Conservation (phyloP, 2,888 invertebrate genomes). For the Mythimna ferrago region DNA sequence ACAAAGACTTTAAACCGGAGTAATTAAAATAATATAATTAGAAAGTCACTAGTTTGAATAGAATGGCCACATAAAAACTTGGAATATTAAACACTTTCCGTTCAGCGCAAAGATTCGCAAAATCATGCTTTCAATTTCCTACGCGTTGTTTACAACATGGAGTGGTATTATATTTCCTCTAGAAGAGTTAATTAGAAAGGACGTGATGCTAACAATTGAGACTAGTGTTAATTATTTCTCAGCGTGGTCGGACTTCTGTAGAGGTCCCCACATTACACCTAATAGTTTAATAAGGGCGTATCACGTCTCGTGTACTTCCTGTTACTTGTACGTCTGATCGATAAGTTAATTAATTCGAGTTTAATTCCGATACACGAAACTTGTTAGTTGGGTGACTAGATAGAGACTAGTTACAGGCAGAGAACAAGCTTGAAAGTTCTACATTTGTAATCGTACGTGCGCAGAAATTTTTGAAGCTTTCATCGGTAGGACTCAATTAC, state of each 20-base stretch:
- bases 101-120: conserved; percentile 6
- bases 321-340: conserved; percentile 8
- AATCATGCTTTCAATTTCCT: conserved; percentile 14
- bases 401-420: not conserved
- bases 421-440: conserved; percentile 2
- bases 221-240: conserved; percentile 16
- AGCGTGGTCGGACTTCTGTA: conserved; percentile 3
- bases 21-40: not conserved
- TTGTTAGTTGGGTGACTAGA: conserved; percentile 7
- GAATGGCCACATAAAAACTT: not conserved
- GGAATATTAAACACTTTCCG: not conserved
- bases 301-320: conserved; percentile 14
- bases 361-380: conserved; percentile 20
- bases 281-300: conserved; percentile 10
- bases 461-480: not conserved
- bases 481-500: not conserved
- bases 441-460: not conserved
- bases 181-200: conserved; percentile 18
- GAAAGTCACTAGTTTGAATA: not conserved
- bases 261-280: not conserved
- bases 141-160: conserved; percentile 10
- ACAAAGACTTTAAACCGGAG: not conserved
- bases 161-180: conserved; percentile 19
- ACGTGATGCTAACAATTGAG: conserved; percentile 8
- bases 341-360: conserved; percentile 26